Evolutionary conservation across 2,797 vertebrate genomes (phyloP).

Genomic region (Rhyacichthys aspro): DNA sequence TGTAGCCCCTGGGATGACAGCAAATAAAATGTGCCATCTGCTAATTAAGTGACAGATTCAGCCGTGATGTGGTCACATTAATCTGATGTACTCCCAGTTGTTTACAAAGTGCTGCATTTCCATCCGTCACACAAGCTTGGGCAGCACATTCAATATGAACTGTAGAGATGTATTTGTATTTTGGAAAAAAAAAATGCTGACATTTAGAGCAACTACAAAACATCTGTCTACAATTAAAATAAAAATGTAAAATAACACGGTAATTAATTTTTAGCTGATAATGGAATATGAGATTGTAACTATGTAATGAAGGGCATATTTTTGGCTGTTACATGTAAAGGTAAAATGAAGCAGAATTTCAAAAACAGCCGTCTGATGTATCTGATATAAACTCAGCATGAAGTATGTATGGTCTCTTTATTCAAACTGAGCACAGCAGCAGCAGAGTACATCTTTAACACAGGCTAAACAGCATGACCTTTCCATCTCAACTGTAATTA

Average conservation of each 20-base stretch:
- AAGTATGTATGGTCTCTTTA: not conserved
- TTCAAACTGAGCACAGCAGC: not conserved
- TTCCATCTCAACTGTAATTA: constrained; percentile 46
- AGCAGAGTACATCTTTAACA: constrained; percentile 18
- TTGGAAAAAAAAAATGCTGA: not conserved
- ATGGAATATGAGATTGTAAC: no score
- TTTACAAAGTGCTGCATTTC: constrained; percentile 35
- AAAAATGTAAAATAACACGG: no score
- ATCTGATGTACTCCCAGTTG: constrained; percentile 22
- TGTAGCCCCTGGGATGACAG: constrained; percentile 27
- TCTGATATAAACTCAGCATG: not conserved
- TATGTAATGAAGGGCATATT: no score
- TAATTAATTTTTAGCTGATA: no score
- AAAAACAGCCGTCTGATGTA: not conserved
- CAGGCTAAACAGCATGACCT: constrained; percentile 27
- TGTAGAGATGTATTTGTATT: not conserved
- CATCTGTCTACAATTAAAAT: no score
- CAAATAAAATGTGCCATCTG: constrained; percentile 46
- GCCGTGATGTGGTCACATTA: constrained; percentile 14
- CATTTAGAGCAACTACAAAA: not conserved
- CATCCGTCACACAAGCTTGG: constrained; percentile 14
- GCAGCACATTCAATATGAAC: not conserved
- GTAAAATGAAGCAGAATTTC: no score
- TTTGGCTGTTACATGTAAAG: no score
- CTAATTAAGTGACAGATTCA: constrained; percentile 40